Conservation (phyloP, 2,888 invertebrate species). For the Drosophila phalerata region DNA sequence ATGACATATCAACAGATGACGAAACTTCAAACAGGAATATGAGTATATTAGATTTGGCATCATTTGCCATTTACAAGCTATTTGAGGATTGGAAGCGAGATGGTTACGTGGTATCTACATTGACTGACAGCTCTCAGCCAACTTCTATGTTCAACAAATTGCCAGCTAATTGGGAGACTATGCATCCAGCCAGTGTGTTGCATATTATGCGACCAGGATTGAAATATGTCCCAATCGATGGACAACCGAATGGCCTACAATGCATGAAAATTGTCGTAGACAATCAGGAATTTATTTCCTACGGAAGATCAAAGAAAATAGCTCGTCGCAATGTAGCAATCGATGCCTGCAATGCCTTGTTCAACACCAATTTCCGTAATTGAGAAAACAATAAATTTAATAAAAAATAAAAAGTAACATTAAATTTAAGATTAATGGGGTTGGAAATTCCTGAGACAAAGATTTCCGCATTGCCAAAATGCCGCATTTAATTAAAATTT, state of each 20-base stretch:
- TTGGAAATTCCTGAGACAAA: conserved; percentile 2
- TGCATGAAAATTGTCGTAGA: neutral
- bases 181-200: neutral
- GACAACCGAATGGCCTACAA: neutral
- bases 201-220: neutral
- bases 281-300: neutral
- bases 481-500: conserved; percentile 28
- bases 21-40: no score
- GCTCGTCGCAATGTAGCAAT: conserved; percentile 2
- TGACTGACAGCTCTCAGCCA: neutral
- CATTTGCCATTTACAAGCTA: conserved; percentile 1
- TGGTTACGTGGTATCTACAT: neutral
- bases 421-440: neutral
- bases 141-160: neutral
- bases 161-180: neutral
- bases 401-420: neutral
- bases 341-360: neutral
- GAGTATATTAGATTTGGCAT: conserved; percentile 1
- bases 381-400: neutral
- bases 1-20: neutral
- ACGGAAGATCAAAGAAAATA: neutral
- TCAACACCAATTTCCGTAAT: neutral
- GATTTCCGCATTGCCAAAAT: conserved; percentile 45
- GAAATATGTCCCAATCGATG: neutral
- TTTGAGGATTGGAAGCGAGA: neutral